A percentile compares a stretch with the other conserved stretches of the same genome.
phyloP scores from a whole-genome alignment of 1,140 invertebrate species.

The Bemisia tabaci region DNA sequence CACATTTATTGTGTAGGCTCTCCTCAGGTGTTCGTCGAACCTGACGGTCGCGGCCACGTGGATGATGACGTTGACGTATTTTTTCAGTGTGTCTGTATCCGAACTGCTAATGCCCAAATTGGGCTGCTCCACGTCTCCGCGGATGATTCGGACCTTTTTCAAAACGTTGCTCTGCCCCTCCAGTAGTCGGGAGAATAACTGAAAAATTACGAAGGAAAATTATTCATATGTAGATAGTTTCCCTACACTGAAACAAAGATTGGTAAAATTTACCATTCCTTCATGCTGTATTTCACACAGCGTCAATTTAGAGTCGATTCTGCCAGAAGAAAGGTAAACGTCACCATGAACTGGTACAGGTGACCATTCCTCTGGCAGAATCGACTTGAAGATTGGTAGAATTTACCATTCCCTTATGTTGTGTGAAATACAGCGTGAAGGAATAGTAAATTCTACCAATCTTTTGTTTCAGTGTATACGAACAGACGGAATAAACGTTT shows the following conservation, averaged over 20 bases:
- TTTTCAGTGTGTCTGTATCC: neutral
- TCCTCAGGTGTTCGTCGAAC: slow-evolving; percentile 19
- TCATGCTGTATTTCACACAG: too few species aligned
- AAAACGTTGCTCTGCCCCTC: slow-evolving; percentile 22
- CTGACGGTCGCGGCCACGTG: slow-evolving; percentile 14
- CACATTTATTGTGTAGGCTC: slow-evolving; percentile 26
- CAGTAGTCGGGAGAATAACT: slow-evolving; percentile 13
- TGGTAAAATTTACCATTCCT: too few species aligned
- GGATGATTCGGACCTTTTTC: slow-evolving; percentile 3
- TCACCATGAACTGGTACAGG: too few species aligned
- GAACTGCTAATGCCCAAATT: neutral
- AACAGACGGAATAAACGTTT: neutral
- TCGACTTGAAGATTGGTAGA: too few species aligned
- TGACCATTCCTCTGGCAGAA: too few species aligned
- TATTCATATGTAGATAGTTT: too few species aligned
- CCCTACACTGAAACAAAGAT: too few species aligned
- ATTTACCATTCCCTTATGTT: too few species aligned
- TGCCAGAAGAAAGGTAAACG: too few species aligned
- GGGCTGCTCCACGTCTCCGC: slow-evolving; percentile 15
- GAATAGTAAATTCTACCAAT: too few species aligned
- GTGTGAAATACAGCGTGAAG: too few species aligned
- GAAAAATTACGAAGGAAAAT: neutral
- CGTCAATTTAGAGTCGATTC: too few species aligned
- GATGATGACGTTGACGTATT: slow-evolving; percentile 25
- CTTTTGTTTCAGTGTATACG: neutral